A percentile compares a stretch with the other conserved stretches of the same genome.
phyloP scores from a whole-genome alignment of 2,888 invertebrate genomes.

The Scelioninae gen. 2 region DNA sequence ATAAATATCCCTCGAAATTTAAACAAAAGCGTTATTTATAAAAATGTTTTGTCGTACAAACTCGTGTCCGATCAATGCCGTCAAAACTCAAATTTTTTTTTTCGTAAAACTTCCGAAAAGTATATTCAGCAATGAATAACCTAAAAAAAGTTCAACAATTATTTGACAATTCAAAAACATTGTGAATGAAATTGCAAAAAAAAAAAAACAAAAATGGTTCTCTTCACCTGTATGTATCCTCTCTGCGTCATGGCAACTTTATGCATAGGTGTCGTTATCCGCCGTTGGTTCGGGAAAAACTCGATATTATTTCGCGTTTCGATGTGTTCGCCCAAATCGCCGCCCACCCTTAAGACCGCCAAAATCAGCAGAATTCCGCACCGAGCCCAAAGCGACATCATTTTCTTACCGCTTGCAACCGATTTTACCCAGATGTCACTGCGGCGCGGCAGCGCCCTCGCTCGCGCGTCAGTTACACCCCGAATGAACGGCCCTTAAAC shows the following conservation, averaged over 20 bases:
- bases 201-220: background rate
- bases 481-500: background rate
- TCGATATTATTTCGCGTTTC: background rate
- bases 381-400: constrained; percentile 17
- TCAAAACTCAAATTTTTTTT: too few species aligned
- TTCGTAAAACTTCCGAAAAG: too few species aligned
- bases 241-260: constrained; percentile 81
- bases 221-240: constrained; percentile 82
- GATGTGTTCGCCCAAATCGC: constrained; percentile 16
- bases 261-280: constrained; percentile 74
- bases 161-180: background rate
- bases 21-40: too few species aligned
- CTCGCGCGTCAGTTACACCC: too few species aligned
- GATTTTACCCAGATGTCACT: constrained; percentile 25
- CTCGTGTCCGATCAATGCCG: too few species aligned
- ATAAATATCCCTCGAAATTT: too few species aligned
- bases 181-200: background rate
- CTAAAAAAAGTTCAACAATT: too few species aligned
- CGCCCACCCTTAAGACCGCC: constrained; percentile 12
- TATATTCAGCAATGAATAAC: too few species aligned
- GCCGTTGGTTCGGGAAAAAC: constrained; percentile 11
- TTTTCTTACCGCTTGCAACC: constrained; percentile 4
- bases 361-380: constrained; percentile 17
- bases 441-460: too few species aligned
- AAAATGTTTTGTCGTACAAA: too few species aligned